phyloP scores from a whole-genome alignment of 2,113 vertebrate species.

The Triplophysa tibetana region DNA sequence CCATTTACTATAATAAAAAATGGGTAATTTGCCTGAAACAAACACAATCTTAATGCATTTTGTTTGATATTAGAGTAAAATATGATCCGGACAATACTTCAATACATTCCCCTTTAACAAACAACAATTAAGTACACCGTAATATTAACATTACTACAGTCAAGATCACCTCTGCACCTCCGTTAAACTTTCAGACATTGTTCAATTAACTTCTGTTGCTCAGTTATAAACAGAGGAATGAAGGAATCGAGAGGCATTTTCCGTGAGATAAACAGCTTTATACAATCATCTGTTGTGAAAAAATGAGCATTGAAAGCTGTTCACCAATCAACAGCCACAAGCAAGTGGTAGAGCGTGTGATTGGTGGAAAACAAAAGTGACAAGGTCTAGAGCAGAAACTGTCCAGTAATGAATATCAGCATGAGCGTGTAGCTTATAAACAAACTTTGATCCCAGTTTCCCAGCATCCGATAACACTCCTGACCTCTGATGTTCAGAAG shows the following conservation, averaged over 20 bases:
- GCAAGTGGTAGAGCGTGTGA: slow-evolving; percentile 14
- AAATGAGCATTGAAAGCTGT: background rate
- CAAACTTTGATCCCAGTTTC: background rate
- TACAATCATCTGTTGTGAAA: slow-evolving; percentile 39
- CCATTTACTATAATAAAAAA: too few relatives aligned
- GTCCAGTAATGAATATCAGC: background rate
- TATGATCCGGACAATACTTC: too few relatives aligned
- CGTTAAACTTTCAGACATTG: background rate
- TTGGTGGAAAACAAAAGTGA: slow-evolving; percentile 9
- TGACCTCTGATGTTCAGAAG: background rate
- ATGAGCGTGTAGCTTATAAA: background rate
- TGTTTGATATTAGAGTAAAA: too few relatives aligned
- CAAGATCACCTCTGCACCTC: background rate
- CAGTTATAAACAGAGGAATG: background rate
- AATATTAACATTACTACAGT: too few relatives aligned
- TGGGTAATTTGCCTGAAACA: too few relatives aligned
- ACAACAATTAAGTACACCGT: too few relatives aligned
- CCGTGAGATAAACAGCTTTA: slow-evolving; percentile 37
- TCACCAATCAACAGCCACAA: background rate
- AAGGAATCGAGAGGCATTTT: background rate
- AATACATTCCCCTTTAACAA: too few relatives aligned
- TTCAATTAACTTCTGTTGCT: background rate
- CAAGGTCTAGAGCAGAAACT: background rate
- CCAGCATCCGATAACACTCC: background rate
- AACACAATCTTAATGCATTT: too few relatives aligned